Conservation (phyloP, 2,888 invertebrate species). For the Nomada flava region DNA sequence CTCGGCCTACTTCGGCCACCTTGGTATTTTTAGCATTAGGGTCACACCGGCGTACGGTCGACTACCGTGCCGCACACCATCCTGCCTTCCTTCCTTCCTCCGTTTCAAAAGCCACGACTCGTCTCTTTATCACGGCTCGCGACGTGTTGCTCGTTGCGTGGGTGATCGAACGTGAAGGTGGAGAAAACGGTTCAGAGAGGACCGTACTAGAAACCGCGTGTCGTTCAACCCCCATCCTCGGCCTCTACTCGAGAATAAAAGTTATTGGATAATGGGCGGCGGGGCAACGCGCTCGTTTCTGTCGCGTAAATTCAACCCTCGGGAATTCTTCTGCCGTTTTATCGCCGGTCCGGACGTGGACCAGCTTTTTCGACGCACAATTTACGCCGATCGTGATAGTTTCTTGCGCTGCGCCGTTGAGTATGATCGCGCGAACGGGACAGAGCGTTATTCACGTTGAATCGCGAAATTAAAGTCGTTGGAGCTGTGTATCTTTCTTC, state of each 20-base stretch:
- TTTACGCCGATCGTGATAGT: background rate
- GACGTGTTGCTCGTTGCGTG: conserved; percentile 28
- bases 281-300: conserved; percentile 19
- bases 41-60: conserved; percentile 74
- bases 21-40: conserved; percentile 81
- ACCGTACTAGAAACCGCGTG: conserved; percentile 13
- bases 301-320: conserved; percentile 33
- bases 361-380: background rate
- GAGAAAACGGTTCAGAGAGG: background rate
- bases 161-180: background rate
- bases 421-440: background rate
- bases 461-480: too few relatives aligned
- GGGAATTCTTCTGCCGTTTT: conserved; percentile 9
- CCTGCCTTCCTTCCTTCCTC: conserved; percentile 57
- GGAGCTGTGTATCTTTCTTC: too few relatives aligned
- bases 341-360: background rate
- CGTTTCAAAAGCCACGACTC: conserved; percentile 41
- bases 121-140: conserved; percentile 4
- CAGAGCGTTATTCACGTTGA: too few relatives aligned
- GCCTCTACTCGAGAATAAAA: conserved; percentile 23
- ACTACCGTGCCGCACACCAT: conserved; percentile 58
- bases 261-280: conserved; percentile 52
- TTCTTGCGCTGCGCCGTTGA: background rate
- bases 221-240: conserved; percentile 37
- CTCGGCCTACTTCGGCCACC: conserved; percentile 77